Evolutionary conservation across 2,113 vertebrate genomes (phyloP).

Genomic region (Rattus norvegicus): GRCr8 NC_086019.1:134939001-134939500

Average conservation of each 20-base stretch:
- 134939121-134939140: neutral
- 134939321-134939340: conserved; percentile 74
- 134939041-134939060: neutral
- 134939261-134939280: conserved; percentile 68
- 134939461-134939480: conserved; percentile 74
- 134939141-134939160: neutral
- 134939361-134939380: conserved; percentile 84
- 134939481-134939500: conserved; percentile 81
- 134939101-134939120: neutral
- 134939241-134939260: neutral
- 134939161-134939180: neutral
- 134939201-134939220: neutral
- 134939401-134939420: conserved; percentile 83
- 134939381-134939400: conserved; percentile 80
- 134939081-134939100: neutral
- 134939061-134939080: neutral
- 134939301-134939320: conserved; percentile 67
- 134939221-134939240: neutral
- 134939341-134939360: conserved; percentile 80
- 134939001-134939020: neutral
- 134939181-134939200: conserved; percentile 25
- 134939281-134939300: conserved; percentile 61
- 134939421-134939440: conserved; percentile 81
- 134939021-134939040: neutral
- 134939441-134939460: conserved; percentile 82